Conservation (phyloP, 2,113 vertebrate species). For the Podocnemis expansa region DNA sequence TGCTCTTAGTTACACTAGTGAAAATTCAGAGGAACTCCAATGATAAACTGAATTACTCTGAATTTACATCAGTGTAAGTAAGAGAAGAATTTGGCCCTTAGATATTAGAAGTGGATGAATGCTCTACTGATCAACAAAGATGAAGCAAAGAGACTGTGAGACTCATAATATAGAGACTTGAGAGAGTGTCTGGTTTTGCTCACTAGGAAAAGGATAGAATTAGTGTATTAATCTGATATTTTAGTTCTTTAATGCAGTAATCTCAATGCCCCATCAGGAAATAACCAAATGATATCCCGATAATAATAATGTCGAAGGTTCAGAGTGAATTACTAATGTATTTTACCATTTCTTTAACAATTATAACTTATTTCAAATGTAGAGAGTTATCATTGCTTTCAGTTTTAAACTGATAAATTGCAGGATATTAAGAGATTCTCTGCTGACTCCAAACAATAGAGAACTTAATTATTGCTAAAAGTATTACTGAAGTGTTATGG, state of each 20-base stretch:
- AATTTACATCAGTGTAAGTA: not conserved
- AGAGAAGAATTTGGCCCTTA: not conserved
- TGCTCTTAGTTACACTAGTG: not conserved
- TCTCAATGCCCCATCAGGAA: not conserved
- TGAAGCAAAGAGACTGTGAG: not conserved
- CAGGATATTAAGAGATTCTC: constrained; percentile 65
- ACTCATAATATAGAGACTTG: rapidly evolving
- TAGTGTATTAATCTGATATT: not conserved
- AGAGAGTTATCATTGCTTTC: constrained; percentile 20
- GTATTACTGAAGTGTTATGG: constrained; percentile 51
- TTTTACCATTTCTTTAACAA: constrained; percentile 49
- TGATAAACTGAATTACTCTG: not conserved
- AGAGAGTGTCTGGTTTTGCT: not conserved
- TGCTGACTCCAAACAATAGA: constrained; percentile 60
- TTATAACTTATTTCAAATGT: constrained; percentile 36
- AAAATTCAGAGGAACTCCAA: rapidly evolving
- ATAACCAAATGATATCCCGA: not conserved
- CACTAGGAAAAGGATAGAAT: not conserved
- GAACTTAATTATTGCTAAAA: constrained; percentile 58
- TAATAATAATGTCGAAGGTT: constrained; percentile 4
- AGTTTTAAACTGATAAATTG: constrained; percentile 62
- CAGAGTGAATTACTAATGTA: constrained; percentile 17
- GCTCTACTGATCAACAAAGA: not conserved
- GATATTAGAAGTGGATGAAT: not conserved
- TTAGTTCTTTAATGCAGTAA: not conserved